Conservation (phyloP, 2,797 vertebrate genomes). For the Acipenser transmontanus region DNA sequence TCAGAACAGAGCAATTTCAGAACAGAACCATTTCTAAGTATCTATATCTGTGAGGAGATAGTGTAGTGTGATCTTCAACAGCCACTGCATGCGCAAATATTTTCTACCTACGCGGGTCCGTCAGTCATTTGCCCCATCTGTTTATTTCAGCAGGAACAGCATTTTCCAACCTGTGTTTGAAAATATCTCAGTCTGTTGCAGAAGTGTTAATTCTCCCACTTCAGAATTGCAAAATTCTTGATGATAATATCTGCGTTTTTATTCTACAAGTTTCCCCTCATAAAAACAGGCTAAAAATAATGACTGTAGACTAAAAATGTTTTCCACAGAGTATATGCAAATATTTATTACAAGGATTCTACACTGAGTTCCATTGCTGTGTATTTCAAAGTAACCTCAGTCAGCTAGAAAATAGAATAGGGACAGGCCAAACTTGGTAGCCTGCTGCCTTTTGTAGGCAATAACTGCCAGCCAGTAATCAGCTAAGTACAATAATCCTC, state of each 20-base stretch:
- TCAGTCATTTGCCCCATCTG: not conserved
- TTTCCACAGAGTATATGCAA: too few relatives aligned
- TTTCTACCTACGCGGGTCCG: not conserved
- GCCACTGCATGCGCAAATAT: not conserved
- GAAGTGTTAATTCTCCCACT: too few relatives aligned
- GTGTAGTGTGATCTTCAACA: too few relatives aligned
- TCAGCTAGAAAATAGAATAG: too few relatives aligned
- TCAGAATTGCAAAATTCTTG: too few relatives aligned
- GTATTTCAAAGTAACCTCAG: too few relatives aligned
- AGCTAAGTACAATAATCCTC: slow-evolving; percentile 79
- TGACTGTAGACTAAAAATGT: not conserved
- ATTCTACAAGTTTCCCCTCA: not conserved
- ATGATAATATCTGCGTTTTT: too few relatives aligned
- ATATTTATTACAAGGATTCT: too few relatives aligned
- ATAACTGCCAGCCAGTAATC: slow-evolving; percentile 68
- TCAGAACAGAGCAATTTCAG: too few relatives aligned
- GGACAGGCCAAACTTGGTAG: slow-evolving; percentile 46
- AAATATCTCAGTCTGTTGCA: not conserved
- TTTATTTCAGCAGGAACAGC: not conserved
- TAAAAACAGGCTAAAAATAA: not conserved
- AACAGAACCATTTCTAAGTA: too few relatives aligned
- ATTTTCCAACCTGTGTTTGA: not conserved
- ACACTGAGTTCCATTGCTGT: too few relatives aligned
- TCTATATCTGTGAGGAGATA: too few relatives aligned
- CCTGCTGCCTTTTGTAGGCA: slow-evolving; percentile 52